Evolutionary conservation across 2,113 vertebrate species (phyloP), one percentile per base, ranked within the genome.

Genomic region (Phasianus colchicus): DNA sequence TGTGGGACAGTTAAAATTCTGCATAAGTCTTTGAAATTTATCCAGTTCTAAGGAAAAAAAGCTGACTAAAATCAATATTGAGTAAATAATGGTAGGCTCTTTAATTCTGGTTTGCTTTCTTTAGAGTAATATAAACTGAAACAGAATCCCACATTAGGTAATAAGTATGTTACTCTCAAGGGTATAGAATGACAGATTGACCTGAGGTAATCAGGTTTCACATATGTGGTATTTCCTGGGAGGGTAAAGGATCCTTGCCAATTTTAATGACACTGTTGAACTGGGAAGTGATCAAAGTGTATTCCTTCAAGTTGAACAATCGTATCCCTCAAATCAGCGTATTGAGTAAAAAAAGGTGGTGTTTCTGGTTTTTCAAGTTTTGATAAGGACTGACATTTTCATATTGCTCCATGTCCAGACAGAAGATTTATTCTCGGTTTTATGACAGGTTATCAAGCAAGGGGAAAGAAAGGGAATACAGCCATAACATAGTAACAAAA

Each of bases 31-130:
- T 89, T 82, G 52, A 88, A 85, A 60, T 15, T 3, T 48, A 73
- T 65, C 58, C 29, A 69, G 13, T 80, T 92, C 65, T 80, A 65
- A 83, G 19, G 74, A 24, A 77, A 87, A 80, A 88, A 89, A 57
- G 8, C 24, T 45, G 24, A 57, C 38, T 73, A 67, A 50, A 82
- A 38, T 25, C 6, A 42, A 3, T 43, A 86, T 27, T n/a, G 18
- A 70, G 20, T 76, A 83, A 85, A 89, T 76, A 85, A 72, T 50
- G 78, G 52, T 63, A 71, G 34, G 9, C 6, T 54, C 10, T 89
- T 86, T 84, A 90, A 64, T 29, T 65, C 12, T 58, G 55, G 2
- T 69, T 91, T 61, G 24, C 2, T 54, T 65, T 87, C 71, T 85
- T 76, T 83, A 60, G 42, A 4, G 7, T 72, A 86, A 72, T 36